A percentile compares a stretch with the other conserved stretches of the same genome.
phyloP scores from a whole-genome alignment of 2,888 invertebrate species.

The Gibbula magus region DNA sequence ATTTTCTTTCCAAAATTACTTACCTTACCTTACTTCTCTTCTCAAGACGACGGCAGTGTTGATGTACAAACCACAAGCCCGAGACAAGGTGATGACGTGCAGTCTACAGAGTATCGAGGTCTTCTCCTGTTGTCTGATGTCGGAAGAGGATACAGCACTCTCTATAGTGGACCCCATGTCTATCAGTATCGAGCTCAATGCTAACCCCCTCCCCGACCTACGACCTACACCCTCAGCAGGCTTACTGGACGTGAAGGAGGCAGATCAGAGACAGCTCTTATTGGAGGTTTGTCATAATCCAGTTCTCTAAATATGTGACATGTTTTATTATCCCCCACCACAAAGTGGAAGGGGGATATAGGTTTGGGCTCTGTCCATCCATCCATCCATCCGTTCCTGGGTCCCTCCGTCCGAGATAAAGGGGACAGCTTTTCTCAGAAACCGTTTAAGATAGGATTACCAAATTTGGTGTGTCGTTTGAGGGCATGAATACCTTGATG shows the following conservation, averaged over 20 bases:
- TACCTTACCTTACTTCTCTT: not conserved
- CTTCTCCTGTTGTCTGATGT: conserved; percentile 92
- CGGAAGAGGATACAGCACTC: conserved; percentile 93
- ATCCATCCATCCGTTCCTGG: too few relatives aligned
- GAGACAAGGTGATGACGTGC: conserved; percentile 87
- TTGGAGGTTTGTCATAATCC: conserved; percentile 62
- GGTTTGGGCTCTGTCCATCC: too few relatives aligned
- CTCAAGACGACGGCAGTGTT: conserved; percentile 90
- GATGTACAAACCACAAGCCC: conserved; percentile 83
- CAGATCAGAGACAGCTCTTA: conserved; percentile 63
- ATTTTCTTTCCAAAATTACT: too few relatives aligned
- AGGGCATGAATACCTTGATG: too few relatives aligned
- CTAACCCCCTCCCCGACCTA: conserved; percentile 62
- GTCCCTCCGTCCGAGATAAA: too few relatives aligned
- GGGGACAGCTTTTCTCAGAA: too few relatives aligned
- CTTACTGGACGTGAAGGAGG: conserved; percentile 62
- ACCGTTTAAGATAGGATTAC: too few relatives aligned
- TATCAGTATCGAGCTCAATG: conserved; percentile 76
- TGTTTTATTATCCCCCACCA: not conserved
- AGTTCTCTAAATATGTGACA: not conserved
- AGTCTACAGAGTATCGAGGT: conserved; percentile 91
- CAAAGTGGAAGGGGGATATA: too few relatives aligned
- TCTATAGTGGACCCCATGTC: conserved; percentile 96
- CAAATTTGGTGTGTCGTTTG: too few relatives aligned
- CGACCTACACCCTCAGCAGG: conserved; percentile 58